Conservation (phyloP, 2,888 invertebrate species). For the Trachelus troglodyta region DNA sequence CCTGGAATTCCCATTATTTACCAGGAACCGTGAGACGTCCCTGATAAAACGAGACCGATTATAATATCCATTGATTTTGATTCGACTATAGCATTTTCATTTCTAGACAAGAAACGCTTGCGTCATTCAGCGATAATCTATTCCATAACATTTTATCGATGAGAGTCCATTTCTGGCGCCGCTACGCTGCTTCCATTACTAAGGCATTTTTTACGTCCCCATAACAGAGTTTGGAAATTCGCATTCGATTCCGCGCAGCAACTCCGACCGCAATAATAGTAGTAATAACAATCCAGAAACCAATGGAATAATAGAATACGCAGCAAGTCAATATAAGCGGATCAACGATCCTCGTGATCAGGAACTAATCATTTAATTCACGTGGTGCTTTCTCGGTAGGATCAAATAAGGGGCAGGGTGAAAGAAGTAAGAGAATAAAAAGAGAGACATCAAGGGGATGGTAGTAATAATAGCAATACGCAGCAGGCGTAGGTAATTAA, state of each 20-base stretch:
- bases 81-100: not conserved
- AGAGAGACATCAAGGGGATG: not conserved
- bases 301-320: not conserved
- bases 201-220: not conserved
- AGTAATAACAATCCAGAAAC: too few species aligned
- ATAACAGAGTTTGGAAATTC: not conserved
- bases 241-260: not conserved
- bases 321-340: not conserved
- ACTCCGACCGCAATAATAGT: not conserved
- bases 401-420: not conserved
- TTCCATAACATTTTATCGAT: not conserved
- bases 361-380: not conserved
- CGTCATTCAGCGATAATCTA: not conserved
- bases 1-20: not conserved
- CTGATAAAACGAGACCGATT: not conserved
- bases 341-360: not conserved
- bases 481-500: slow-evolving; percentile 38
- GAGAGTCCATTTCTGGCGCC: not conserved
- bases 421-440: not conserved
- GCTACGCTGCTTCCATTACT: not conserved
- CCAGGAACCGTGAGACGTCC: not conserved
- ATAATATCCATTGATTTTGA: not conserved
- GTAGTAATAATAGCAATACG: not conserved
- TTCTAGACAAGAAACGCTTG: not conserved
- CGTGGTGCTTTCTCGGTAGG: not conserved